Evolutionary conservation across 2,113 vertebrate genomes (phyloP).

Genomic region (Cranoglanis bouderius): DNA sequence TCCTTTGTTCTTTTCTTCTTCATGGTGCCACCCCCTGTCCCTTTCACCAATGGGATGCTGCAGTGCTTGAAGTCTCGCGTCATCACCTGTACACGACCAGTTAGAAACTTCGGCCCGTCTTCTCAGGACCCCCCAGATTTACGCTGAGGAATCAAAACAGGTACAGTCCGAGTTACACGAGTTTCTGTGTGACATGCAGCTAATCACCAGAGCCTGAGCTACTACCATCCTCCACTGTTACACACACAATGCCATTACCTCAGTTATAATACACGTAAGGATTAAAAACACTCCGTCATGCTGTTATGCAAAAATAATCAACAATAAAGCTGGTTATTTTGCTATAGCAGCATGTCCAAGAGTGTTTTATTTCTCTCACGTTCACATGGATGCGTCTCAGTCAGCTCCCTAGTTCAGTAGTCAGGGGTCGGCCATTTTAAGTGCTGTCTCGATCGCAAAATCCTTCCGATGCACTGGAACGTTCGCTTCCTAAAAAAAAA

Average conservation of each 20-base stretch:
- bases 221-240: neutral
- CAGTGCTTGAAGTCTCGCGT: slow-evolving; percentile 87
- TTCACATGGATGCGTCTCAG: too few relatives aligned
- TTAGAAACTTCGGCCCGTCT: slow-evolving; percentile 95
- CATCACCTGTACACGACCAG: slow-evolving; percentile 87
- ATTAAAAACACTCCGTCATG: neutral
- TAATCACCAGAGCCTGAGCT: neutral
- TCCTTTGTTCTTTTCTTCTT: slow-evolving; percentile 68
- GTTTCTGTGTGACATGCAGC: neutral
- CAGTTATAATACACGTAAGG: neutral
- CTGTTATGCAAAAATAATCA: neutral
- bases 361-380: neutral
- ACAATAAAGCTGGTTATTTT: neutral
- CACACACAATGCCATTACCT: neutral
- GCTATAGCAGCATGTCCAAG: neutral
- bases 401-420: too few relatives aligned
- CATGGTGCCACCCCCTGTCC: slow-evolving; percentile 77
- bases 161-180: neutral
- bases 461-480: too few relatives aligned
- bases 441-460: too few relatives aligned
- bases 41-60: slow-evolving; percentile 73
- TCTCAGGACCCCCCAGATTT: slow-evolving; percentile 93
- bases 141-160: slow-evolving; percentile 76
- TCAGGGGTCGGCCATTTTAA: too few relatives aligned
- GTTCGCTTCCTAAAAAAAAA: too few relatives aligned